A percentile compares a stretch with the other conserved stretches of the same genome.
These are phyloP conservation scores for Epinotia nisella DNA, from an alignment of 2,888 invertebrate species.

Conservation along the genomic window DNA sequence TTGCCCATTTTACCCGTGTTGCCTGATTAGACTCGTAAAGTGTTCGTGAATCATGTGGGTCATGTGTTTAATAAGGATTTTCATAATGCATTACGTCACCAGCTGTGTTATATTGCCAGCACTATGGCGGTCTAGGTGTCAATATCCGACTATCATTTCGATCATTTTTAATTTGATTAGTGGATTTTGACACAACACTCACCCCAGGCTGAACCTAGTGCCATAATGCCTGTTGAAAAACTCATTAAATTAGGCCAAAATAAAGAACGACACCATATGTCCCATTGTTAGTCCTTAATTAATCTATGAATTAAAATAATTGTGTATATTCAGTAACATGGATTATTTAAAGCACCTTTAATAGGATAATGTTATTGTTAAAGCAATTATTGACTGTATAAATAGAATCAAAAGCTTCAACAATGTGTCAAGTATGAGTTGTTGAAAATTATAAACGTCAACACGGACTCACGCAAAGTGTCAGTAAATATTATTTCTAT, in stretches of 20 bases:
- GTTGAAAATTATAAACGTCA: conserved; percentile 69
- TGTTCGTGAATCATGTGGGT: too few species aligned
- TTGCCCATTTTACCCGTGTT: too few species aligned
- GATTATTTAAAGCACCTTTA: conserved; percentile 13
- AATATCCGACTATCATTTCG: background rate
- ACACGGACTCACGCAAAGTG: conserved; percentile 53
- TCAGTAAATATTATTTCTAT: conserved; percentile 50
- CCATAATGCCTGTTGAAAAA: background rate
- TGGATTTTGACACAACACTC: background rate
- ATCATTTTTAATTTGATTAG: background rate
- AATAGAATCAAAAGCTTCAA: conserved; percentile 52
- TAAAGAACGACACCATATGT: background rate
- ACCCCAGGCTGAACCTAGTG: background rate
- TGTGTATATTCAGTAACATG: conserved; percentile 3
- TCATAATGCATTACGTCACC: background rate
- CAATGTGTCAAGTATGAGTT: conserved; percentile 71
- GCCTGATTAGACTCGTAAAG: too few species aligned
- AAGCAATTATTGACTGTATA: conserved; percentile 10
- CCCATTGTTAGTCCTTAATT: background rate
- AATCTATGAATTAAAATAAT: background rate
- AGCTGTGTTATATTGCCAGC: too few species aligned
- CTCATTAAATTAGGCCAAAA: background rate
- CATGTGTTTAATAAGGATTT: background rate
- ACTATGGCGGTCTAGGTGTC: background rate
- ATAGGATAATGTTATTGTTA: background rate